These are phyloP conservation scores for Drosophila melanosoma DNA, from an alignment of 2,888 invertebrate species.

Conservation along the genomic window DNA sequence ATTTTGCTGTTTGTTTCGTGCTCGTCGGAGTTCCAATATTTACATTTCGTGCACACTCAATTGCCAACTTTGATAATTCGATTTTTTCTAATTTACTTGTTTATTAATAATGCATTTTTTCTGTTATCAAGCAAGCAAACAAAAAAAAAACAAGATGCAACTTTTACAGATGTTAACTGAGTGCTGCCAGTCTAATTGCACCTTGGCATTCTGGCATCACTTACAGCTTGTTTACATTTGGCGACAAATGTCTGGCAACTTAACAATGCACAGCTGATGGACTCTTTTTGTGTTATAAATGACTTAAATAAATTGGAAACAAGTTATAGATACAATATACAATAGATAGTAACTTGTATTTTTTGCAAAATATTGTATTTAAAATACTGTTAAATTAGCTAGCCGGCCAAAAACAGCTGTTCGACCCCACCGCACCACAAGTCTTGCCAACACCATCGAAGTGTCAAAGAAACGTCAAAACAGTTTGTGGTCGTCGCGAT, in stretches of 20 bases:
- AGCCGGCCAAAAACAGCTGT: slow-evolving; percentile 28
- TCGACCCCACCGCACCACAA: neutral
- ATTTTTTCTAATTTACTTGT: slow-evolving; percentile 6
- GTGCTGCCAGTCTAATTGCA: slow-evolving; percentile 34
- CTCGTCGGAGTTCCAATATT: slow-evolving; percentile 6
- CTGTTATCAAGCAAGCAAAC: neutral
- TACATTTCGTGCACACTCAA: slow-evolving; percentile 30
- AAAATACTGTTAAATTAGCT: neutral
- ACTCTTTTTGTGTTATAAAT: slow-evolving; percentile 6
- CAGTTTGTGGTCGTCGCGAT: slow-evolving; percentile 61
- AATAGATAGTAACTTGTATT: neutral
- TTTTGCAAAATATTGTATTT: neutral
- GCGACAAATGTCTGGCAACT: slow-evolving; percentile 27
- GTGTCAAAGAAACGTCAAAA: slow-evolving; percentile 76
- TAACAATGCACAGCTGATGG: slow-evolving; percentile 29
- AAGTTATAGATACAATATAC: neutral
- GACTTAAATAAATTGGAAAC: neutral
- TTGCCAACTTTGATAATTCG: neutral
- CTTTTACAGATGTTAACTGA: slow-evolving; percentile 45
- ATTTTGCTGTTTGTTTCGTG: slow-evolving; percentile 51
- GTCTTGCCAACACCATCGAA: neutral
- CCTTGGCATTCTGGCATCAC: slow-evolving; percentile 18
- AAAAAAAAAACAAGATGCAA: slow-evolving; percentile 45
- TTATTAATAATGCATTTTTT: slow-evolving; percentile 50
- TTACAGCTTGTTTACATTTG: slow-evolving; percentile 39